Evolutionary conservation across 2,888 invertebrate genomes (phyloP).

Genomic region (Campopleginae sp.): DNA sequence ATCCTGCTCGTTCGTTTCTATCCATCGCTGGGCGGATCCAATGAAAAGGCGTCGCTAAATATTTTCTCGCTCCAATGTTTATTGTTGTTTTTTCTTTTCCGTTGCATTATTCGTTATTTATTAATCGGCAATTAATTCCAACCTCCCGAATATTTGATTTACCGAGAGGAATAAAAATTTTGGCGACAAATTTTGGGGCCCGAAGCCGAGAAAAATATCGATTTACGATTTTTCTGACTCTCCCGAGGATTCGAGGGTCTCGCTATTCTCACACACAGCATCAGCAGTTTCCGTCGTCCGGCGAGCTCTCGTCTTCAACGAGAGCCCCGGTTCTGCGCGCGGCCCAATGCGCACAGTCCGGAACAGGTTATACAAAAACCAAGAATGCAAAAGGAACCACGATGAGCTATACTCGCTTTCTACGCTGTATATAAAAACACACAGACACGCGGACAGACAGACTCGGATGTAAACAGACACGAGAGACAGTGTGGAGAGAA

Average conservation of each 20-base stretch:
- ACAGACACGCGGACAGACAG: background rate
- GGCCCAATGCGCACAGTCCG: constrained; percentile 62
- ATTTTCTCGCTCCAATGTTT: constrained; percentile 30
- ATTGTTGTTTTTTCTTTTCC: constrained; percentile 6
- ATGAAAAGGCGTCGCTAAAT: constrained; percentile 69
- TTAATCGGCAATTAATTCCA: constrained; percentile 46
- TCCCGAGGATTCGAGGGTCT: constrained; percentile 27
- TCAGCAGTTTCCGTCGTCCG: constrained; percentile 54
- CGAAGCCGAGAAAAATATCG: constrained; percentile 20
- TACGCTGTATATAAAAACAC: constrained; percentile 24
- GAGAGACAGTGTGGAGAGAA: constrained; percentile 3
- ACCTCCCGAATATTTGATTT: constrained; percentile 58
- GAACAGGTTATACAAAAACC: constrained; percentile 69
- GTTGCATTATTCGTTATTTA: background rate
- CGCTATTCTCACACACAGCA: constrained; percentile 39
- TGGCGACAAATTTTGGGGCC: too few species aligned
- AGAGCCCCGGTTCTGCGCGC: constrained; percentile 66
- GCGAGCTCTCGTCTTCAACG: constrained; percentile 47
- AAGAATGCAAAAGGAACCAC: constrained; percentile 69
- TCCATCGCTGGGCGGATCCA: constrained; percentile 41
- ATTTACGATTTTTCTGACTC: constrained; percentile 25
- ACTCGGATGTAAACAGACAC: background rate
- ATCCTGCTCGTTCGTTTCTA: background rate
- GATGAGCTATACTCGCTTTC: constrained; percentile 64
- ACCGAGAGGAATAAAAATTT: background rate